Conservation (phyloP, 2,888 invertebrate species). For the Lingula anatina region DNA sequence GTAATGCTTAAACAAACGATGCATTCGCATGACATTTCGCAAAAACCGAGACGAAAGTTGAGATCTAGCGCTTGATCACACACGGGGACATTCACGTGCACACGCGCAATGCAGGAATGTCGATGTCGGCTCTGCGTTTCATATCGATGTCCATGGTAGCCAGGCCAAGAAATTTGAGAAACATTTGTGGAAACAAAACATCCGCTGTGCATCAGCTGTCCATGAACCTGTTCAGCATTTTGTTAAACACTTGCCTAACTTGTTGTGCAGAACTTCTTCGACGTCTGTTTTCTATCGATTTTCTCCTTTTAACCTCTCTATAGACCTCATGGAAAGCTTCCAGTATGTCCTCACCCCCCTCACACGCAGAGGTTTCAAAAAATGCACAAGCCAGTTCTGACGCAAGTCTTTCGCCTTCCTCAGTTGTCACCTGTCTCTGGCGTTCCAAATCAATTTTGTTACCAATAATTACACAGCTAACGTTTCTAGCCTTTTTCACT, state of each 20-base stretch:
- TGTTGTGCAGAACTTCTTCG: constrained; percentile 45
- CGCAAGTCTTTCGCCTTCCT: constrained; percentile 40
- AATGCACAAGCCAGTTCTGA: constrained; percentile 43
- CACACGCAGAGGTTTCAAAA: constrained; percentile 47
- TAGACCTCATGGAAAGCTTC: constrained; percentile 48
- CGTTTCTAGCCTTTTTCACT: constrained; percentile 34
- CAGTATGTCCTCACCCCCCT: constrained; percentile 42
- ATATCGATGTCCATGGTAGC: too few relatives aligned
- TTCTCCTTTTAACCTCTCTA: constrained; percentile 41
- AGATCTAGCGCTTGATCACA: too few relatives aligned
- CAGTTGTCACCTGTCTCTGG: constrained; percentile 28
- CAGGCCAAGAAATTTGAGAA: too few relatives aligned
- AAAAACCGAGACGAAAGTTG: too few relatives aligned
- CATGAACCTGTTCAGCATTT: constrained; percentile 18
- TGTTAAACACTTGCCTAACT: constrained; percentile 29
- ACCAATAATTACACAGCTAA: constrained; percentile 41
- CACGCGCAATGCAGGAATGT: too few relatives aligned
- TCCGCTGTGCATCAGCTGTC: too few relatives aligned
- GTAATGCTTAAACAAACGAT: too few relatives aligned
- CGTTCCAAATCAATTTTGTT: constrained; percentile 44
- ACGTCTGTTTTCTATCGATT: constrained; percentile 33
- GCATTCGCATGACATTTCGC: too few relatives aligned
- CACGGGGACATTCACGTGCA: too few relatives aligned
- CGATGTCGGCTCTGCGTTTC: too few relatives aligned
- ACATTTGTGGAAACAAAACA: too few relatives aligned